Base-by-base conservation (phyloP, 2,888 invertebrate species). In the Charanyca ferruginea region DNA sequence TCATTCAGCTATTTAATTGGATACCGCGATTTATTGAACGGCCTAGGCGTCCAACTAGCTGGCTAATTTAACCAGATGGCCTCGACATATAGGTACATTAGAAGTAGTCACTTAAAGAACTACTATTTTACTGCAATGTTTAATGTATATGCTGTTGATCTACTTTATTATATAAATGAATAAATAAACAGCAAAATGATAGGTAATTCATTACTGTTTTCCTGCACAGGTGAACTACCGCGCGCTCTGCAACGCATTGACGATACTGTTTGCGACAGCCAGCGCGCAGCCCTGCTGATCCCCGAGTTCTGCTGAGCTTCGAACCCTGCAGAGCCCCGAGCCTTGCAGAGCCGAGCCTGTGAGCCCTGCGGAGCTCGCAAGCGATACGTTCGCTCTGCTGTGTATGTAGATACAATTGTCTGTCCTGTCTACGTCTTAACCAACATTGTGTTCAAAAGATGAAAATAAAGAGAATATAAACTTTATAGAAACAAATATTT, bases 181-280 rank as follows among this genome's bases (percentile, higher is more conserved):
- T n/a, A n/a, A n/a, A n/a, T n/a, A n/a, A n/a, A n/a, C n/a, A n/a
- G n/a, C n/a, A n/a, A n/a, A n/a, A n/a, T n/a, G n/a, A n/a, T 35
- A 11, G 35, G 9, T n/a, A 42, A 7, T 5, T 45, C 3, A 4
- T 47, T 16, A 9, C 25, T 60, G 3, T 22, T 20, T 20, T 8
- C 13, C 18, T 70, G 20, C 25, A 6, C 91, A 97, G 93, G 96
- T 98, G 35, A 96, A 98, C 90, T 98, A 98, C 91, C 96, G 97
- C 71, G 96, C 96, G 13, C 97, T 98, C 83, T 94, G 97, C 80
- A 96, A 96, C 77, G 97, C 97, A 8, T 88, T 98, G 66, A 96
- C 97, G 85, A 92, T 97, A 47, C 89, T 97, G 44, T 95, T 96
- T 85, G 96, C 96, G 64, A 96, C 96, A 2, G 95, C 96, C 32